These are phyloP conservation scores for Solea solea DNA, from an alignment of 2,113 vertebrate species.

Conservation along the genomic window DNA sequence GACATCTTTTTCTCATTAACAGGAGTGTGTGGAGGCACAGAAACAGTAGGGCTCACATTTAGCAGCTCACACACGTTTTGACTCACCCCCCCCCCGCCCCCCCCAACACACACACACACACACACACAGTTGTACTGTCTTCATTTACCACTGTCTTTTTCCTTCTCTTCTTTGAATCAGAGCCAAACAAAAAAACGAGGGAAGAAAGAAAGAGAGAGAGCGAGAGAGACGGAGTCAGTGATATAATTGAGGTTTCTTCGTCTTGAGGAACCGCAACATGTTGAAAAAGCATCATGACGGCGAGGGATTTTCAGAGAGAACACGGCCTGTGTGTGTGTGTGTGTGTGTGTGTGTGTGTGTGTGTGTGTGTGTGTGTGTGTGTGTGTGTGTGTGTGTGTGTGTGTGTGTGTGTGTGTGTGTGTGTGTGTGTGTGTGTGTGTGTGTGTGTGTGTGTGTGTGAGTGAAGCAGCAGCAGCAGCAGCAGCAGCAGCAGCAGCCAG, in stretches of 20 bases:
- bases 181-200: constrained; percentile 18
- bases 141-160: constrained; percentile 21
- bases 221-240: constrained; percentile 41
- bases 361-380: too few relatives aligned
- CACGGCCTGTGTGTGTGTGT: neutral
- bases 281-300: constrained; percentile 71
- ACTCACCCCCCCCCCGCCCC: constrained; percentile 11
- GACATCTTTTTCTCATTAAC: constrained; percentile 85
- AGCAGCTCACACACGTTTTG: constrained; percentile 47
- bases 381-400: too few relatives aligned
- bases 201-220: neutral
- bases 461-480: too few relatives aligned
- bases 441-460: too few relatives aligned
- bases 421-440: too few relatives aligned
- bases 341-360: too few relatives aligned
- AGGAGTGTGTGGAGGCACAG: constrained; percentile 71
- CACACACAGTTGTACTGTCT: neutral
- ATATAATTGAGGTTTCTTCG: constrained; percentile 68
- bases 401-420: too few relatives aligned
- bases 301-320: constrained; percentile 20
- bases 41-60: constrained; percentile 79
- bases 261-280: constrained; percentile 65
- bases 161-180: constrained; percentile 23
- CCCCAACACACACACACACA: constrained; percentile 10
- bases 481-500: neutral